phyloP scores from a whole-genome alignment of 2,113 vertebrate species.

The Sminthopsis crassicaudata region DNA sequence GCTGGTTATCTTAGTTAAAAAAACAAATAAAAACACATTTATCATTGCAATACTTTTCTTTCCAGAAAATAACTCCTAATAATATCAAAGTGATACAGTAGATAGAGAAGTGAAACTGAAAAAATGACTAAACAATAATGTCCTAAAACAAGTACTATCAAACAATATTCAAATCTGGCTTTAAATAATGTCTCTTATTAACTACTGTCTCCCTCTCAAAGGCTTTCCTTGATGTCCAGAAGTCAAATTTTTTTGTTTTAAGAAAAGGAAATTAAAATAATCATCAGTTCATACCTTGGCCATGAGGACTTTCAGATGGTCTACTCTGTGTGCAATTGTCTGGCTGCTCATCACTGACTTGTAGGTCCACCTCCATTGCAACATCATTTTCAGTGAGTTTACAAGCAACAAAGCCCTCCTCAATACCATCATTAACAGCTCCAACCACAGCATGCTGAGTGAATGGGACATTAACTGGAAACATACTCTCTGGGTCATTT shows the following conservation, averaged over 20 bases:
- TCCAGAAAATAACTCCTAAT: neutral
- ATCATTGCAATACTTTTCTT: neutral
- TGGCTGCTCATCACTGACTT: neutral
- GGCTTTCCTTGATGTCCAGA: neutral
- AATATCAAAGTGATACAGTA: neutral
- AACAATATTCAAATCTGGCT: neutral
- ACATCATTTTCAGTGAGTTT: slow-evolving; percentile 68
- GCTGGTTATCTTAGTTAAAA: neutral
- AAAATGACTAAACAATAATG: neutral
- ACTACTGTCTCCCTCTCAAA: neutral
- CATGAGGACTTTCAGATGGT: rapidly evolving
- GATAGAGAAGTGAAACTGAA: neutral
- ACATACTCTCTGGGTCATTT: slow-evolving; percentile 72
- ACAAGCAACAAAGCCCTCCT: slow-evolving; percentile 69
- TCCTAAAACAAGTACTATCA: slow-evolving; percentile 5
- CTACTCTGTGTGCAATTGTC: slow-evolving; percentile 12
- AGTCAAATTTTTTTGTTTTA: neutral
- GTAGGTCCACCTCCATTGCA: slow-evolving; percentile 76
- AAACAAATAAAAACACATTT: neutral
- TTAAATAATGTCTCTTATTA: neutral
- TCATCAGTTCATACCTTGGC: slow-evolving; percentile 72
- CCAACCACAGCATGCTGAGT: slow-evolving; percentile 9
- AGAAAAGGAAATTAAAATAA: neutral
- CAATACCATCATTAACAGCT: slow-evolving; percentile 64
- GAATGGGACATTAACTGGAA: rapidly evolving